phyloP scores from a whole-genome alignment of 2,888 invertebrate species.

The Trissolcus brochymenae region DNA sequence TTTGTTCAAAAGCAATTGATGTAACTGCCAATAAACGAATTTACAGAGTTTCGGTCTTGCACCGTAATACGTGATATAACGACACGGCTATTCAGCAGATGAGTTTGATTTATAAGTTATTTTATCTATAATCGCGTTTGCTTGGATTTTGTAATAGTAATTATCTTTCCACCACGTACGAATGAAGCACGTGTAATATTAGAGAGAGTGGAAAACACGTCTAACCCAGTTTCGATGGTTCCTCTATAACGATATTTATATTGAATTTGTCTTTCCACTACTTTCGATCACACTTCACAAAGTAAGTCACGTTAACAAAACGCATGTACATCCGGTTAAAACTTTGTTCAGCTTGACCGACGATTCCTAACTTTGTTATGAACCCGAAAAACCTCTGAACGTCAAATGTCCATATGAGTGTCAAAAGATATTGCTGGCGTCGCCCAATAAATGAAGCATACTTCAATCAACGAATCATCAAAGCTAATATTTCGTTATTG shows the following conservation, averaged over 20 bases:
- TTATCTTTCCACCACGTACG: conserved; percentile 33
- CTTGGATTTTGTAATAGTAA: conserved; percentile 53
- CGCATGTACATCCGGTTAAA: conserved; percentile 18
- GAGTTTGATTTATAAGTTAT: conserved; percentile 59
- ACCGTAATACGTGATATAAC: conserved; percentile 19
- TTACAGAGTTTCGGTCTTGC: conserved; percentile 22
- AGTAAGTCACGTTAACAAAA: conserved; percentile 29
- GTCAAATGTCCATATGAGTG: conserved; percentile 12
- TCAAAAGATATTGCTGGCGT: conserved; percentile 11
- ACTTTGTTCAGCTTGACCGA: conserved; percentile 20
- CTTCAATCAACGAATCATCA: conserved; percentile 17
- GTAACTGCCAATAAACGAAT: conserved; percentile 10
- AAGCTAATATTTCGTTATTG: conserved; percentile 5
- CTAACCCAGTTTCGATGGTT: conserved; percentile 33
- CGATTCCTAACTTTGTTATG: conserved; percentile 30
- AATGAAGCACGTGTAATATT: conserved; percentile 35
- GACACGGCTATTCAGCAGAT: conserved; percentile 29
- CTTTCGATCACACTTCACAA: conserved; percentile 32
- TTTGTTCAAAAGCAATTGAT: conserved; percentile 6
- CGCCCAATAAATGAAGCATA: conserved; percentile 10
- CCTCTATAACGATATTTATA: conserved; percentile 41
- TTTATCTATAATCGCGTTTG: conserved; percentile 62
- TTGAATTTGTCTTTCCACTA: conserved; percentile 30
- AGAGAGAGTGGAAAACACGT: conserved; percentile 21
- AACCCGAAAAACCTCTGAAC: conserved; percentile 9